A percentile compares a stretch with the other conserved stretches of the same genome.
Conservation (phyloP, 2,113 vertebrate species). For the Vimba vimba region DNA sequence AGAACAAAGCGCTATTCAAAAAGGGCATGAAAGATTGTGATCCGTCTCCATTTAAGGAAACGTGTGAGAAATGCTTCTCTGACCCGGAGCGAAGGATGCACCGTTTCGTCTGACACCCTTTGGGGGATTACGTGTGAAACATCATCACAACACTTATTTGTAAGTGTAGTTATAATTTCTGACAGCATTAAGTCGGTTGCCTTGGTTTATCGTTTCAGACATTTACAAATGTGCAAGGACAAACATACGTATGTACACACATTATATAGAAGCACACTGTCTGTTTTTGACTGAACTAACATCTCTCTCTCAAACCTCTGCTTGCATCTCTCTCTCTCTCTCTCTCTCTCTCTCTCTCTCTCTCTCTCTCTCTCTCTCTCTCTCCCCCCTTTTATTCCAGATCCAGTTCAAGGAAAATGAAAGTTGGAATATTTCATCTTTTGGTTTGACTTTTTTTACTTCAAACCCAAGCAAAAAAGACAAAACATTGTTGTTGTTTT, state of each 20-base stretch:
- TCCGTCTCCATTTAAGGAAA: constrained; percentile 59
- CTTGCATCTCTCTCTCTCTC: constrained; percentile 35
- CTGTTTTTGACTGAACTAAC: constrained; percentile 50
- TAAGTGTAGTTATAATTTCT: constrained; percentile 6
- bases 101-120: constrained; percentile 60
- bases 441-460: constrained; percentile 57
- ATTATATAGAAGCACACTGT: neutral
- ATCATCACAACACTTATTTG: constrained; percentile 45
- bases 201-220: neutral
- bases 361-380: constrained; percentile 37
- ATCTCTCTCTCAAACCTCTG: constrained; percentile 37
- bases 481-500: neutral
- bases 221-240: neutral
- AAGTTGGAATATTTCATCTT: constrained; percentile 68
- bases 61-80: constrained; percentile 10
- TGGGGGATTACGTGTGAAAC: constrained; percentile 47
- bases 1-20: constrained; percentile 25
- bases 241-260: constrained; percentile 38
- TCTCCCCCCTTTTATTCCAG: constrained; percentile 31
- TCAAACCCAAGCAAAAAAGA: neutral
- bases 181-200: neutral
- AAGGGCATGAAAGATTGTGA: constrained; percentile 65
- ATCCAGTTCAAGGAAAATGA: constrained; percentile 37
- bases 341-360: constrained; percentile 41
- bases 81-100: constrained; percentile 48